Base-by-base conservation (phyloP, 2,888 invertebrate genomes). In the Apodemia mormo region DNA sequence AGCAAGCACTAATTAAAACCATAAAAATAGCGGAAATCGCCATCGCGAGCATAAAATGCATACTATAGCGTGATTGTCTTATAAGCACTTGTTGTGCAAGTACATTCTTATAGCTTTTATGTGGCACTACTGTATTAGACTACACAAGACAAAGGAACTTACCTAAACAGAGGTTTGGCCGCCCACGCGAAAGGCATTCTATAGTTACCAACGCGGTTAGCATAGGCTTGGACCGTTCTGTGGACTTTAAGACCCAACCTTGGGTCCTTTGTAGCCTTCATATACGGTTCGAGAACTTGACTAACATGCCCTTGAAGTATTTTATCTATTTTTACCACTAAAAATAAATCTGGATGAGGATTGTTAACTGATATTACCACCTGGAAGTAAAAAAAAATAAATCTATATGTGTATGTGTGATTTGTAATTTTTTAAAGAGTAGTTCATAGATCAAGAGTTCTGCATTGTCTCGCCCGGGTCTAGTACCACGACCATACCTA, bases 181-280 rank as follows among this genome's bases (percentile, higher is more conserved):
- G 98, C 96, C 99, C 99, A 99, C n/a, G 97, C 98, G 87, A 99
- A 98, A 1, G 99, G 98, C 97, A 98, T 99, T 74, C 97, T 95
- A 84, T 98, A 98, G 79, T 96, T 96, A 3, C 98, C 98, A 74
- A 98, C 95, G 80, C 97, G 95, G 86, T 96, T 96, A 79, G 97
- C 96, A 86, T 96, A 96, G 61, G 96, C 94, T 81, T 96, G 96
- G 75, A 97, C 96, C 74, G 96, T 95, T 87, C 96, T 97, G 83
- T 97, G 96, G 22, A 97, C 95, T 89, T 98, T 98, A 58, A 96
- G 92, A 0, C 96, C 97, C 68, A 96, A 89, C 75, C 96, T 95
- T 4, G 96, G 95, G 89, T 97, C 97, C 80, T 96, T 96, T 30
- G 96, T 95, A 7, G 96, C 95, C 81, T 96, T 96, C 49, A 98